Evolutionary conservation across 2,113 vertebrate species (phyloP).

Genomic region (Oncorhynchus kisutch): DNA sequence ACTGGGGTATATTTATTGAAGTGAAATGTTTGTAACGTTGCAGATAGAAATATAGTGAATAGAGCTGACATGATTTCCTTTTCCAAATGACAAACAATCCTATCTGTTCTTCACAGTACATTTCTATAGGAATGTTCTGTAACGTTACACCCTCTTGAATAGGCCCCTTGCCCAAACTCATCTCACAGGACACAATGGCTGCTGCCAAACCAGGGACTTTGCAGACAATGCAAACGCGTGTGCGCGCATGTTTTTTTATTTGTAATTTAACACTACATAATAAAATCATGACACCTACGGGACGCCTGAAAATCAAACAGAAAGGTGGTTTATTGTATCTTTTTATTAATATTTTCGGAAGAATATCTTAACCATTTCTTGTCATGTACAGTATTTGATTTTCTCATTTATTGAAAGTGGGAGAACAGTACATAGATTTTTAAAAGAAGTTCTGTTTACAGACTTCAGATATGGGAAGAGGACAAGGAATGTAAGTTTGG

Average conservation of each 20-base stretch:
- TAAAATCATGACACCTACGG: conserved; percentile 26
- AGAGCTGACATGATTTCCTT: no score
- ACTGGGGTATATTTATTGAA: no score
- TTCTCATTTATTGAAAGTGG: conserved; percentile 69
- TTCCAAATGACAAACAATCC: background rate
- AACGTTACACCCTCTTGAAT: no score
- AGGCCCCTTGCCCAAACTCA: background rate
- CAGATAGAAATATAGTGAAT: no score
- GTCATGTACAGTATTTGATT: conserved; percentile 57
- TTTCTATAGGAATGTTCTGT: background rate
- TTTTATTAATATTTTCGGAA: conserved; percentile 33
- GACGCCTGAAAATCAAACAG: conserved; percentile 14
- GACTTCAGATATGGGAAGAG: conserved; percentile 23
- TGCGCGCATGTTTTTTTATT: conserved; percentile 19
- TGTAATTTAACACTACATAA: conserved; percentile 55
- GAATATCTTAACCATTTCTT: conserved; percentile 34
- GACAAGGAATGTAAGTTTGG: conserved; percentile 21
- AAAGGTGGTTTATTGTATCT: conserved; percentile 35
- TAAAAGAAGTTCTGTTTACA: conserved; percentile 62
- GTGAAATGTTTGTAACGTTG: no score
- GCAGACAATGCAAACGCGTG: conserved; percentile 53
- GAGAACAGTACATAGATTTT: conserved; percentile 36
- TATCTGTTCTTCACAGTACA: background rate
- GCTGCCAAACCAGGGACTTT: conserved; percentile 63
- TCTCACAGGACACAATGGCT: conserved; percentile 34